A percentile compares a stretch with the other conserved stretches of the same genome.
These are phyloP conservation scores for Portunus trituberculatus DNA, from an alignment of 1,140 invertebrate species.

Conservation along the genomic window DNA sequence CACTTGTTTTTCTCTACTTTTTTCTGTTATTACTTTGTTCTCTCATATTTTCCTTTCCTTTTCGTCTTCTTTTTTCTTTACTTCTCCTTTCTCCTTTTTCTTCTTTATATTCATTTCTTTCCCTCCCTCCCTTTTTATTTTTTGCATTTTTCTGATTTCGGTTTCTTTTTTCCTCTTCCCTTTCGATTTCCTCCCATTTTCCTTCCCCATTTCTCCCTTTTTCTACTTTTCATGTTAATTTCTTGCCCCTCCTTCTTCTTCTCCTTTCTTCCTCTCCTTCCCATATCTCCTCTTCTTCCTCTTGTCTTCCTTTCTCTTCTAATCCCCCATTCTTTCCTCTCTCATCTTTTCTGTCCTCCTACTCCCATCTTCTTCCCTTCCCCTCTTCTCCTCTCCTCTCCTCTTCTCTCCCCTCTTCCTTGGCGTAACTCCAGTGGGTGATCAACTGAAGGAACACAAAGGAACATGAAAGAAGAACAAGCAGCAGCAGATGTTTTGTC, in stretches of 20 bases:
- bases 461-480: no score
- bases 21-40: neutral
- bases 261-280: neutral
- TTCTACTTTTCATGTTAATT: neutral
- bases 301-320: neutral
- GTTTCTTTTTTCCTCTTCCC: neutral
- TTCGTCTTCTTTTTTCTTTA: neutral
- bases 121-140: neutral
- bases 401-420: neutral
- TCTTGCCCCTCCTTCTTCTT: no score
- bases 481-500: neutral
- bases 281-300: neutral
- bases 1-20: neutral
- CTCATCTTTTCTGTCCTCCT: neutral
- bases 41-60: neutral
- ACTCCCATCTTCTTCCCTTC: no score
- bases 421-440: no score
- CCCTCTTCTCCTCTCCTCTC: neutral
- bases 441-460: no score
- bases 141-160: neutral
- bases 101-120: neutral
- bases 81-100: neutral
- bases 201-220: neutral
- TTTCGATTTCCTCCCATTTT: neutral
- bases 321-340: neutral